Evolutionary conservation across 2,113 vertebrate genomes (phyloP).

Genomic region (Antidorcas marsupialis): DNA sequence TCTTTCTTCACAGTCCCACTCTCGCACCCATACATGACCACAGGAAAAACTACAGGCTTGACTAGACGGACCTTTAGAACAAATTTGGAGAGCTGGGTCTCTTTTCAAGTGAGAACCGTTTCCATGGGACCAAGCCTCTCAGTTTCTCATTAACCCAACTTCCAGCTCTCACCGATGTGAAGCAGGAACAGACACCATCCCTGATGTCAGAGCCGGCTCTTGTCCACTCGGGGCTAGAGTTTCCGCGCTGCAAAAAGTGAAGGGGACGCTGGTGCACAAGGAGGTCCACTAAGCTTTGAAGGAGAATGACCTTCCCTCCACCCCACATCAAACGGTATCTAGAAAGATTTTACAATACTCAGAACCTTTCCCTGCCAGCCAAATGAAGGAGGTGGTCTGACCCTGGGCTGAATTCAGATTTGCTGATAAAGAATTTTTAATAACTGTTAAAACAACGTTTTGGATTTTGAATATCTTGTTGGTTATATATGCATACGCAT

Average conservation of each 20-base stretch:
- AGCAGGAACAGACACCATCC: neutral
- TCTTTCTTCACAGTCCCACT: too few relatives aligned
- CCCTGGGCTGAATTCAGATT: neutral
- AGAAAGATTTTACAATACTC: neutral
- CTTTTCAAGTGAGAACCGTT: constrained; percentile 10
- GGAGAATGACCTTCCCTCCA: neutral
- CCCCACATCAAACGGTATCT: neutral
- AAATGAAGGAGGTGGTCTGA: neutral
- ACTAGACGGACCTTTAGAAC: neutral
- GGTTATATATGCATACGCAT: neutral
- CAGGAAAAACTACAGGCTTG: too few relatives aligned
- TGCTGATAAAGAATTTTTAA: neutral
- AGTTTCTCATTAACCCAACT: neutral
- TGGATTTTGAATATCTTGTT: neutral
- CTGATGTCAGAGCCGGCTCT: neutral
- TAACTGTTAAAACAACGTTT: neutral
- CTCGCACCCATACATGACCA: too few relatives aligned
- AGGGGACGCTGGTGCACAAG: neutral
- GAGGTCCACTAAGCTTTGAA: neutral
- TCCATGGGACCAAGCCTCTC: neutral
- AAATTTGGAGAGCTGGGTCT: neutral
- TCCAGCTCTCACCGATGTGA: constrained; percentile 1
- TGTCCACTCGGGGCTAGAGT: neutral
- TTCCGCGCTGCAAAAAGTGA: neutral
- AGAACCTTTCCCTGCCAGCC: neutral